Base-by-base conservation (phyloP, 2,888 invertebrate genomes). In the Drosophila aldrichi region DNA sequence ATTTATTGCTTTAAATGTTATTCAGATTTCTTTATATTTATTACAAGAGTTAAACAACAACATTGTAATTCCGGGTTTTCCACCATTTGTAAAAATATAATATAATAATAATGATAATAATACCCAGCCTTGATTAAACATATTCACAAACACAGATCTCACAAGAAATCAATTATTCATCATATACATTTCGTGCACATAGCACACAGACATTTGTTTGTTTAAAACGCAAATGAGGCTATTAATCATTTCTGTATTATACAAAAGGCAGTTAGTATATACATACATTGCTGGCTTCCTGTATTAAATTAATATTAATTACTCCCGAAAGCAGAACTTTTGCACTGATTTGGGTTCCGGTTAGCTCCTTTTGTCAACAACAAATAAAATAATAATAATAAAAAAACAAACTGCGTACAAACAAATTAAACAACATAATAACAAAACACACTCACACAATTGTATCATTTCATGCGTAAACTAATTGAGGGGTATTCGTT, bases 271-370 rank as follows among this genome's bases (percentile, higher is more conserved):
- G n/a, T 40, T n/a, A 29, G 16, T 54, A 16, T 29, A 25, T 16
- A 64, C n/a, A n/a, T n/a, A n/a, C n/a, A n/a, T n/a, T n/a, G 14
- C 25, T 36, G 16, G 65, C 34, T 65, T 64, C 25, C 51, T 18
- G 36, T 29, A 51, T 51, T 8, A 36, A 49, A 69, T 51, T 25
- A 6, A 34, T 51, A 46, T 59, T 36, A 67, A 29, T 54, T 73
- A 54, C 58, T 58, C 25, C 48, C 32, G 20, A 32, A 18, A 12
- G 6, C 18, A 18, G 48, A 4, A 41, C 8, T 20, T 66, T 55
- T 59, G n/a, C 43, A 22, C 12, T 46, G 29, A 2, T 25, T 25
- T 8, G n/a, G 20, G 48, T 54, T 67, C 74, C 69, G 59, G 34
- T 40, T 18, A 38, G 20, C 34, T 14, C 16, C 18, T 20, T 14